phyloP scores from a whole-genome alignment of 2,113 vertebrate genomes.

The Podarcis cretensis region DNA sequence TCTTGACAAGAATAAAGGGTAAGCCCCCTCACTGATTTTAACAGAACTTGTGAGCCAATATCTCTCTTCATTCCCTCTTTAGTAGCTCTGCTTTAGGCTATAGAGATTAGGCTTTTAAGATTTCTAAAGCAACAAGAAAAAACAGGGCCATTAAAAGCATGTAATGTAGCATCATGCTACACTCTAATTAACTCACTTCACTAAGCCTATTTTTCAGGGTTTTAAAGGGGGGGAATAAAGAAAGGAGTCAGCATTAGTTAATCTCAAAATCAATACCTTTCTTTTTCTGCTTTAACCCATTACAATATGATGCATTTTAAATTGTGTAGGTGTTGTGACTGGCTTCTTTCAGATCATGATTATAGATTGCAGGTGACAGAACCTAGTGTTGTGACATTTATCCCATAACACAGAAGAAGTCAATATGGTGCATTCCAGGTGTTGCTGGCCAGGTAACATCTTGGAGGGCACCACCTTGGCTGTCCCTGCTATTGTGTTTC shows the following conservation, averaged over 20 bases:
- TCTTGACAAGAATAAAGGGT: conserved; percentile 44
- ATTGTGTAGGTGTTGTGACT: conserved; percentile 26
- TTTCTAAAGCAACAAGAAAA: conserved; percentile 53
- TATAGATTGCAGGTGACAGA: background rate
- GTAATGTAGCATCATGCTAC: conserved; percentile 45
- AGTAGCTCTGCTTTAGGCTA: conserved; percentile 65
- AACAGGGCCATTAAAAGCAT: conserved; percentile 49
- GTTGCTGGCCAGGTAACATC: background rate
- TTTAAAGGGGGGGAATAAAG: conserved; percentile 14
- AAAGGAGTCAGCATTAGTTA: conserved; percentile 32
- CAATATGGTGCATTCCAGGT: background rate
- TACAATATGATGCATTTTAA: conserved; percentile 23
- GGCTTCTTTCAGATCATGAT: conserved; percentile 17
- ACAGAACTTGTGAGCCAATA: conserved; percentile 33
- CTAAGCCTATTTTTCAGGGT: conserved; percentile 61
- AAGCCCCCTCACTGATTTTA: conserved; percentile 38
- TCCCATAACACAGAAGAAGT: background rate
- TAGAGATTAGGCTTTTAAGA: conserved; percentile 73
- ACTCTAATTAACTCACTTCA: conserved; percentile 51
- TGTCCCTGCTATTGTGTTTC: background rate
- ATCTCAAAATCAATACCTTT: conserved; percentile 39
- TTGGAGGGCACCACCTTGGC: background rate
- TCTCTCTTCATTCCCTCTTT: conserved; percentile 32
- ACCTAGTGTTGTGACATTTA: background rate
- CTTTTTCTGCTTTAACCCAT: background rate